Conservation (phyloP, 1,140 invertebrate species). For the Halesus radiatus region DNA sequence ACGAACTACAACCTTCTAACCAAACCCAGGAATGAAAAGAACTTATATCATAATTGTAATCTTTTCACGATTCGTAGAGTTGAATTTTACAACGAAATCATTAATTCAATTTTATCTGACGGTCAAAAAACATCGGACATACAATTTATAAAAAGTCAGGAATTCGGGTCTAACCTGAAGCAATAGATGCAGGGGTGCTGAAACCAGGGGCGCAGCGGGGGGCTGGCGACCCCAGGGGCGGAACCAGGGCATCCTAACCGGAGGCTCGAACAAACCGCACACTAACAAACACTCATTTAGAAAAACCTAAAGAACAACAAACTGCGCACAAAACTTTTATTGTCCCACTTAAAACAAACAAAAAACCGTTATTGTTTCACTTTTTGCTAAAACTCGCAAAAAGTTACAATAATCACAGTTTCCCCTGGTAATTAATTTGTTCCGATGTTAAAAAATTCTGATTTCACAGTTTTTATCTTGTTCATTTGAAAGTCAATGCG, state of each 20-base stretch:
- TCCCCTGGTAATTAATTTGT: too few species aligned
- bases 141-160: neutral
- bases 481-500: slow-evolving; percentile 6
- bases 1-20: too few species aligned
- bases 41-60: too few species aligned
- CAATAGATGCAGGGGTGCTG: slow-evolving; percentile 48
- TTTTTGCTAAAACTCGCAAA: neutral
- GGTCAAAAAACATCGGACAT: neutral
- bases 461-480: slow-evolving; percentile 23
- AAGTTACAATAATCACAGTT: too few species aligned
- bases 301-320: neutral
- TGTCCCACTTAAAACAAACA: neutral
- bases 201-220: slow-evolving; percentile 43
- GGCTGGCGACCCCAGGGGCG: slow-evolving; percentile 39
- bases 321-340: neutral
- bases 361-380: neutral
- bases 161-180: slow-evolving; percentile 42
- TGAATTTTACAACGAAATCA: neutral
- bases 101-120: neutral
- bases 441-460: too few species aligned
- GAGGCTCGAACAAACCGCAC: neutral
- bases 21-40: too few species aligned
- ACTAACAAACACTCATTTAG: slow-evolving; percentile 9
- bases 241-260: slow-evolving; percentile 51
- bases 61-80: too few species aligned